These are phyloP conservation scores for Clarias batrachus DNA, from an alignment of 2,113 vertebrate genomes.

Conservation along the genomic window DNA sequence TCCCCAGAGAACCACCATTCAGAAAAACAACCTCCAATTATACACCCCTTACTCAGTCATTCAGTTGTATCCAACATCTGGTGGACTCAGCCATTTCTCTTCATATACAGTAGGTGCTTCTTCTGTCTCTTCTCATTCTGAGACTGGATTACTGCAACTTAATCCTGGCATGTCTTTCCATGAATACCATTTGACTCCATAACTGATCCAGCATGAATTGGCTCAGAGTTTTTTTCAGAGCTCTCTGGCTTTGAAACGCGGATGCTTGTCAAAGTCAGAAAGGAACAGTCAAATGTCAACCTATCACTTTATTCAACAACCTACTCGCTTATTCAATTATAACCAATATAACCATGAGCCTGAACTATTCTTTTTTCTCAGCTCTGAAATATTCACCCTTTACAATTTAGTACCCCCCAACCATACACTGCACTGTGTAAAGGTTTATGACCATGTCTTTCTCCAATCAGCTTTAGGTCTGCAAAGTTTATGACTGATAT, in stretches of 20 bases:
- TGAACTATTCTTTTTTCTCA: neutral
- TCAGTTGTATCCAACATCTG: neutral
- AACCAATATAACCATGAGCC: slow-evolving; percentile 23
- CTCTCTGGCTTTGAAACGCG: neutral
- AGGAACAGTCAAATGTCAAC: neutral
- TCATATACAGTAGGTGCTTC: neutral
- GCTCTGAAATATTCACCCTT: slow-evolving; percentile 21
- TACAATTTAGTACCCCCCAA: slow-evolving; percentile 13
- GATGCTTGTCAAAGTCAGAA: neutral
- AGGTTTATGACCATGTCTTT: slow-evolving; percentile 35
- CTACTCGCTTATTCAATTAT: neutral
- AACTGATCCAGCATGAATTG: neutral
- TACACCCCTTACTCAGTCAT: neutral
- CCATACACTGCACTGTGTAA: slow-evolving; percentile 40
- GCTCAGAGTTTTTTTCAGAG: neutral
- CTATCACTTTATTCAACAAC: slow-evolving; percentile 26
- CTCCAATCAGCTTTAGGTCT: slow-evolving; percentile 30
- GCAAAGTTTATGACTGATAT: slow-evolving; percentile 21
- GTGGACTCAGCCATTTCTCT: neutral
- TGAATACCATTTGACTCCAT: neutral
- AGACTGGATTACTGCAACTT: neutral
- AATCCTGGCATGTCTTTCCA: neutral
- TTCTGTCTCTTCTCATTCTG: neutral
- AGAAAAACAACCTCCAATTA: neutral
- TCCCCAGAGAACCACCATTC: neutral